phyloP scores from a whole-genome alignment of 2,888 invertebrate genomes.

The Galerucella nymphaeae region DNA sequence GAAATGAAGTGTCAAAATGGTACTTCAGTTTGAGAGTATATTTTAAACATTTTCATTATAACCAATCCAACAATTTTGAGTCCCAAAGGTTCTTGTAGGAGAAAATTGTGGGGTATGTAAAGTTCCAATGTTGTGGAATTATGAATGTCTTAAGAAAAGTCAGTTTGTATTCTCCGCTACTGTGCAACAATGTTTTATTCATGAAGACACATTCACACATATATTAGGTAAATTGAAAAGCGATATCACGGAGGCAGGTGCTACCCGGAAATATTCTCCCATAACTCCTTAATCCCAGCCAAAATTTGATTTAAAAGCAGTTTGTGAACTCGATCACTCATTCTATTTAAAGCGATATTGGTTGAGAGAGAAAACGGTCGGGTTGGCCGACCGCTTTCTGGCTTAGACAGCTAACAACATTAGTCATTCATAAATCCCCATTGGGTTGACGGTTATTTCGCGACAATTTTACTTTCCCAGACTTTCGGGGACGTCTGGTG shows the following conservation, averaged over 20 bases:
- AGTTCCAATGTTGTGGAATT: too few relatives aligned
- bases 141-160: not conserved
- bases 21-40: too few relatives aligned
- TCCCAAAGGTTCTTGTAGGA: too few relatives aligned
- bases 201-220: constrained; percentile 58
- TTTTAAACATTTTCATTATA: too few relatives aligned
- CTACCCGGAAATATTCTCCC: constrained; percentile 58
- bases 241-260: constrained; percentile 56
- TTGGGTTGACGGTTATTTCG: constrained; percentile 42
- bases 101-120: too few relatives aligned
- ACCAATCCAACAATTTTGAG: too few relatives aligned
- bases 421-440: constrained; percentile 44
- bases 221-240: constrained; percentile 59
- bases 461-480: constrained; percentile 42
- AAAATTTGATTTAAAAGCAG: constrained; percentile 60
- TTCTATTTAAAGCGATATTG: constrained; percentile 54
- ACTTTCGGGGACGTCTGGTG: constrained; percentile 30
- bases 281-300: constrained; percentile 57
- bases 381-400: constrained; percentile 34
- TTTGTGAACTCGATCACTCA: constrained; percentile 58
- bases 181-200: constrained; percentile 55
- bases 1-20: too few relatives aligned
- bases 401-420: constrained; percentile 41
- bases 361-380: constrained; percentile 20
- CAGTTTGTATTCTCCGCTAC: constrained; percentile 22